phyloP scores from a whole-genome alignment of 2,888 invertebrate genomes.

The Xiphydria camelus region DNA sequence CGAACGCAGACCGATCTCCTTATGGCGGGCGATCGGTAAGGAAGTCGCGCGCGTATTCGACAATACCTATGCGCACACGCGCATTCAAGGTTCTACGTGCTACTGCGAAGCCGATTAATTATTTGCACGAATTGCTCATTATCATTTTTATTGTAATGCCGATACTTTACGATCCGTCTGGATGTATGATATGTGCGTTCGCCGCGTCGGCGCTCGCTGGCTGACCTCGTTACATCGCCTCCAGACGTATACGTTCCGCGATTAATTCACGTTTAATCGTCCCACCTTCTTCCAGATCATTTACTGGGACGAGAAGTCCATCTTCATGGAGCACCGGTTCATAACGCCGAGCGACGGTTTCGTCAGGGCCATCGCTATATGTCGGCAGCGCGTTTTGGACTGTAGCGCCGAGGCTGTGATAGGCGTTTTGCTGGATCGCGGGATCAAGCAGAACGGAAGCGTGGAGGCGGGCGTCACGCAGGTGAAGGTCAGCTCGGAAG shows the following conservation, averaged over 20 bases:
- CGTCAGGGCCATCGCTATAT: conserved; percentile 62
- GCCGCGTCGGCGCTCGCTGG: too few relatives aligned
- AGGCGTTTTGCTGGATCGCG: conserved; percentile 53
- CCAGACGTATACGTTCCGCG: neutral
- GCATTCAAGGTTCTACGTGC: too few relatives aligned
- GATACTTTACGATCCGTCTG: neutral
- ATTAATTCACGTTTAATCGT: too few relatives aligned
- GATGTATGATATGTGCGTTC: too few relatives aligned
- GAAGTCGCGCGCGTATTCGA: too few relatives aligned
- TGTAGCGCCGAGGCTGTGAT: conserved; percentile 59
- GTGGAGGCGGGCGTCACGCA: conserved; percentile 49
- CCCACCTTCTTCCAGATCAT: conserved; percentile 68
- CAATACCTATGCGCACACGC: too few relatives aligned
- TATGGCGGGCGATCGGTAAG: too few relatives aligned
- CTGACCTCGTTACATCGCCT: too few relatives aligned
- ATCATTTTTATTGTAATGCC: neutral
- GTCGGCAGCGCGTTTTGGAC: conserved; percentile 56
- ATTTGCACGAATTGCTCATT: too few relatives aligned
- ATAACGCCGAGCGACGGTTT: conserved; percentile 73
- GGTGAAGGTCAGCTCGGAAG: too few relatives aligned
- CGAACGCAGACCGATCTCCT: too few relatives aligned
- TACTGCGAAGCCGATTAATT: too few relatives aligned
- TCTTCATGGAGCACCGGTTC: conserved; percentile 85
- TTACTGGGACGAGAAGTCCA: conserved; percentile 82
- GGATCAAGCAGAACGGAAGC: conserved; percentile 47